Evolutionary conservation across 2,113 vertebrate species (phyloP).

Genomic region (Peromyscus californicus): DNA sequence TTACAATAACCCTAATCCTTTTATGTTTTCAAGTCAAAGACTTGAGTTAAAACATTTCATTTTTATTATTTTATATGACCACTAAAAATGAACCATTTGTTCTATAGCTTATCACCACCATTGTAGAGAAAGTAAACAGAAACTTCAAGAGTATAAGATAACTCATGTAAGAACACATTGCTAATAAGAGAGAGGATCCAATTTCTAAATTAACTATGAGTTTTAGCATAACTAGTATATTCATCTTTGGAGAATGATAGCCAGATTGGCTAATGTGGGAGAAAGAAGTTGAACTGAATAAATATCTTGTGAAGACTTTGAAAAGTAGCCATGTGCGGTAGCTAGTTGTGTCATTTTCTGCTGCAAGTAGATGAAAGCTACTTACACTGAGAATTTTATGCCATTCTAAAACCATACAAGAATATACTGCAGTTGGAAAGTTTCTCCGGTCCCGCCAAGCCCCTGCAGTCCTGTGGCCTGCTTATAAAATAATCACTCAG

Average conservation of each 20-base stretch:
- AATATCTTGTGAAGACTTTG: not conserved
- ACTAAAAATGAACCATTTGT: not conserved
- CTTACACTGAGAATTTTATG: not conserved
- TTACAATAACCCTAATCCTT: not conserved
- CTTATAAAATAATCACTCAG: too few relatives aligned
- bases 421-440: not conserved
- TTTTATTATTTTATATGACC: not conserved
- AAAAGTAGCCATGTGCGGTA: not conserved
- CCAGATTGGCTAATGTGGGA: not conserved
- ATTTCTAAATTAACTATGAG: not conserved
- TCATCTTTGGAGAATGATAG: not conserved
- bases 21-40: conserved; percentile 7
- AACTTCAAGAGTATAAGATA: not conserved
- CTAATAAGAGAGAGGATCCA: not conserved
- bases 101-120: not conserved
- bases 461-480: too few relatives aligned
- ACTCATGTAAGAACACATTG: not conserved
- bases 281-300: not conserved
- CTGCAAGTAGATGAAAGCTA: not conserved
- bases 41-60: not conserved
- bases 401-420: not conserved
- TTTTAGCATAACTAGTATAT: not conserved
- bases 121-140: conserved; percentile 39
- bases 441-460: too few relatives aligned
- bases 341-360: not conserved